phyloP scores from a whole-genome alignment of 2,888 invertebrate genomes.

The Syrista parreyssii region DNA sequence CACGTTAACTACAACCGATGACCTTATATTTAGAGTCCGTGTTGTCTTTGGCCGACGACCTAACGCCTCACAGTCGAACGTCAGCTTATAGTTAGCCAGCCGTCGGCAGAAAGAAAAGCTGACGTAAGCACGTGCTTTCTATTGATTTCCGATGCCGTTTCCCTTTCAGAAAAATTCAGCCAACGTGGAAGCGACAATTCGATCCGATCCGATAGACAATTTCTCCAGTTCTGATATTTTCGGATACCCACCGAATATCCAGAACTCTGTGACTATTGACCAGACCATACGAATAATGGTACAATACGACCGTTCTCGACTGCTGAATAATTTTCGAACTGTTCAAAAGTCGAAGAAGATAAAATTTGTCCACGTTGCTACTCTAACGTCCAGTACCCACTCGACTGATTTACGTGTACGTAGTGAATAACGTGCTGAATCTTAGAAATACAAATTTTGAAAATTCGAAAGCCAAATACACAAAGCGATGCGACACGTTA shows the following conservation, averaged over 20 bases:
- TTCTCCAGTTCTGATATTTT: not conserved
- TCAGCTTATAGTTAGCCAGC: not conserved
- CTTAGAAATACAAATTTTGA: not conserved
- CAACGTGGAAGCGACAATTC: too few relatives aligned
- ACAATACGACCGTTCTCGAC: not conserved
- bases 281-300: not conserved
- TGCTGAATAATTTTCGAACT: not conserved
- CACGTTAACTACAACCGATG: slow-evolving; percentile 23
- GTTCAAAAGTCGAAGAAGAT: not conserved
- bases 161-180: not conserved
- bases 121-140: not conserved
- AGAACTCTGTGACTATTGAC: not conserved
- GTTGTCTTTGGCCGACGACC: slow-evolving; percentile 10
- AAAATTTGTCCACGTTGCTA: not conserved
- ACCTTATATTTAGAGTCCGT: slow-evolving; percentile 34
- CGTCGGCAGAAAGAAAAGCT: not conserved
- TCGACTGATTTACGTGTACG: not conserved
- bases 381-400: not conserved
- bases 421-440: not conserved
- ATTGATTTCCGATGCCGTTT: not conserved
- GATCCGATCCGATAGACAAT: not conserved
- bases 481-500: not conserved
- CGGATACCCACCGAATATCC: not conserved
- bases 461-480: not conserved
- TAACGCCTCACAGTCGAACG: slow-evolving; percentile 6